Conservation (phyloP, 2,797 vertebrate species). For the Cossypha heuglini region DNA sequence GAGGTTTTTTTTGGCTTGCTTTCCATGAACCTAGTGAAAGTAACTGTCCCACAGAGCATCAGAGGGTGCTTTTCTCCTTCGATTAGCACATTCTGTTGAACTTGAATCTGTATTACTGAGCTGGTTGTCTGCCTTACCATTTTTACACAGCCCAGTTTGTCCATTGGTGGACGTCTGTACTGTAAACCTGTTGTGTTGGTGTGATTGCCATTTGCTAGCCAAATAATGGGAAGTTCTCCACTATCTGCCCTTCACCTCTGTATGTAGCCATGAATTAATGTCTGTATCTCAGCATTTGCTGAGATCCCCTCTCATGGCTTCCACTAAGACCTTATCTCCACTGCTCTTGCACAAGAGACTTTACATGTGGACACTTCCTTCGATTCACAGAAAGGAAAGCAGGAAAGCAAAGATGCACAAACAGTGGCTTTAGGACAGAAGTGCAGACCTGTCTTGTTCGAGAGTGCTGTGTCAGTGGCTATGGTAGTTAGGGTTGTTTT, state of each 20-base stretch:
- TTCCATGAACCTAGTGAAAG: background rate
- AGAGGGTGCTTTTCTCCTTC: background rate
- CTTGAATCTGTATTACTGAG: background rate
- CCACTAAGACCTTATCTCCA: background rate
- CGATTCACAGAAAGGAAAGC: fast-evolving
- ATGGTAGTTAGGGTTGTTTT: background rate
- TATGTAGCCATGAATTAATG: background rate
- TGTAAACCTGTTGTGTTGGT: background rate
- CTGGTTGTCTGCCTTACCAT: background rate
- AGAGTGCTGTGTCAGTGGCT: background rate
- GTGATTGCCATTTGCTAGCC: background rate
- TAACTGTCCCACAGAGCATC: background rate
- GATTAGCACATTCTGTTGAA: background rate
- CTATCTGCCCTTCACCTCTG: background rate
- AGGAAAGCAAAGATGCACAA: background rate
- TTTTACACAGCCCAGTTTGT: background rate
- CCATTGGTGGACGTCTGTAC: background rate
- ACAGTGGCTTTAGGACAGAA: background rate
- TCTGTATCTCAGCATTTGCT: background rate
- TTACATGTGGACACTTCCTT: background rate
- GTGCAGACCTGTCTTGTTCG: background rate
- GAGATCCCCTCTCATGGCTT: background rate
- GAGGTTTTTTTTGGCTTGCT: background rate
- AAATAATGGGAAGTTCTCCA: background rate
- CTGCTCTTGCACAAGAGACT: background rate